These are phyloP conservation scores for Cyrtonyx montezumae DNA, from an alignment of 2,113 vertebrate genomes.

Conservation along the genomic window DNA sequence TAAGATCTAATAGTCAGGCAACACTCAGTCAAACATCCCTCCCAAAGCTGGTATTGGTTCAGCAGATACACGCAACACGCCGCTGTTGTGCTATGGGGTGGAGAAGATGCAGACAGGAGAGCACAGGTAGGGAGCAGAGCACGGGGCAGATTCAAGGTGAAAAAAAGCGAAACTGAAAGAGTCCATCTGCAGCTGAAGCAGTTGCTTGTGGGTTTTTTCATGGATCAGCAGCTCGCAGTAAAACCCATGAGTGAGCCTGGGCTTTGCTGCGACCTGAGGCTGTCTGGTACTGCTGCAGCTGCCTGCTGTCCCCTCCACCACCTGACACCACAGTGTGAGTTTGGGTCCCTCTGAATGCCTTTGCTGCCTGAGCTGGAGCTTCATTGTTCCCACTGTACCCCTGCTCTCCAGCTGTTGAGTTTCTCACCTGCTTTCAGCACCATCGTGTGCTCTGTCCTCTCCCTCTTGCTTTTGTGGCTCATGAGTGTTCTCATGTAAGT, in stretches of 20 bases:
- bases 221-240: not conserved
- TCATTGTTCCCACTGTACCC: not conserved
- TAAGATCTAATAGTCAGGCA: not conserved
- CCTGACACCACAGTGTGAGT: rapidly evolving
- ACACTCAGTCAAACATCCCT: not conserved
- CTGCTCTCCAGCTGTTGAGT: not conserved
- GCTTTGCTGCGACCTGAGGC: not conserved
- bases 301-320: not conserved
- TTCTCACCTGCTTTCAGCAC: not conserved
- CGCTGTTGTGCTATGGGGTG: rapidly evolving
- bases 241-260: not conserved
- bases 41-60: not conserved
- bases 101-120: not conserved
- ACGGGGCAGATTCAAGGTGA: not conserved
- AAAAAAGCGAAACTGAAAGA: not conserved
- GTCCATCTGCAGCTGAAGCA: not conserved
- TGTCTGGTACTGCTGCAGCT: not conserved
- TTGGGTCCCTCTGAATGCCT: not conserved
- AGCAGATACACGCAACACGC: not conserved
- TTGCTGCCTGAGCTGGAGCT: not conserved
- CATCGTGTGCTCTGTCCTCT: not conserved
- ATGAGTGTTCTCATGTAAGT: rapidly evolving
- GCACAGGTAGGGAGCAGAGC: not conserved
- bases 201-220: not conserved
- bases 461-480: not conserved